Conservation (phyloP, 2,888 invertebrate species). For the Xestia rhomboidea region DNA sequence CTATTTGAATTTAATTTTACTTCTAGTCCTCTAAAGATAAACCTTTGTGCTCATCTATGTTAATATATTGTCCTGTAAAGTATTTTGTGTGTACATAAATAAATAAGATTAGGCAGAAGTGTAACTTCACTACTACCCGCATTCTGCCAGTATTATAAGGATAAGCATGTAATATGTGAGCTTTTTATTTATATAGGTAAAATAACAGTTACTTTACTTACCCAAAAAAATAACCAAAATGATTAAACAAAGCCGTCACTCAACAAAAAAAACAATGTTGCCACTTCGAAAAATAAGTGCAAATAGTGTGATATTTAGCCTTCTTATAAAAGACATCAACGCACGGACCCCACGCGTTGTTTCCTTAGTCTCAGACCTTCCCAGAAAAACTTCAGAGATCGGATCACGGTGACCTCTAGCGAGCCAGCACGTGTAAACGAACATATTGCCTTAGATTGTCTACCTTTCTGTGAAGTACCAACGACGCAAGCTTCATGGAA, state of each 20-base stretch:
- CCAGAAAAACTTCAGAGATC: slow-evolving; percentile 61
- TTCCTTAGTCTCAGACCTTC: slow-evolving; percentile 64
- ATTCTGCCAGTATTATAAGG: neutral
- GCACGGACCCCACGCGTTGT: slow-evolving; percentile 50
- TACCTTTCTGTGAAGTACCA: neutral
- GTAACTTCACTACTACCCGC: neutral
- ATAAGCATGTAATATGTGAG: neutral
- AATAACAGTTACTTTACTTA: neutral
- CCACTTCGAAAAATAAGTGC: neutral
- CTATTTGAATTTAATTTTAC: neutral
- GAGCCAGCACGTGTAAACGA: slow-evolving; percentile 16
- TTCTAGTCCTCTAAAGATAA: neutral
- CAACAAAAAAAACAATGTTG: neutral
- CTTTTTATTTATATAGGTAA: neutral
- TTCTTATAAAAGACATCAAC: slow-evolving; percentile 78
- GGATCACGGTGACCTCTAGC: slow-evolving; percentile 49
- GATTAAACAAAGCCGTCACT: neutral
- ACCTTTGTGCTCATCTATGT: no score
- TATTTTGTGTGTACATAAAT: no score
- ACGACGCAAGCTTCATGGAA: neutral
- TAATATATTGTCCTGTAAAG: no score
- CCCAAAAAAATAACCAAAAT: neutral
- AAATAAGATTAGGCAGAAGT: no score
- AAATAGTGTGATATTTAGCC: slow-evolving; percentile 21
- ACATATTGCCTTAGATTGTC: slow-evolving; percentile 24